Percentiles rank a stretch among this genome's conserved stretches.
These are phyloP conservation scores for Orientallactaga sibirica DNA, from an alignment of 2,797 vertebrate species.

Conservation along the genomic window DNA sequence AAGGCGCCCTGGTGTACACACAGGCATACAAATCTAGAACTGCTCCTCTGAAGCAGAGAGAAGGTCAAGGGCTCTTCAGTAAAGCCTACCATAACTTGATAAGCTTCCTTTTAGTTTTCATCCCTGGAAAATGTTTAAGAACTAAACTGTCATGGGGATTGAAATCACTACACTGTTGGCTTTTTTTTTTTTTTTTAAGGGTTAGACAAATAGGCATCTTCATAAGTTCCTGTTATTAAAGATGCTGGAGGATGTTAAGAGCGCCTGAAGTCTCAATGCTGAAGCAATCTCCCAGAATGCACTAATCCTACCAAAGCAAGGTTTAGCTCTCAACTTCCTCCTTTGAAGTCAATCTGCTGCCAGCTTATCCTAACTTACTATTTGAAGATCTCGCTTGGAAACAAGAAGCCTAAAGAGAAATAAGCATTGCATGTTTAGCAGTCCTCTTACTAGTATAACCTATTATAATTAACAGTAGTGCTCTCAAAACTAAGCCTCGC, in stretches of 20 bases:
- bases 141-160: neutral
- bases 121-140: neutral
- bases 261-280: too few species aligned
- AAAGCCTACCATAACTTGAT: too few species aligned
- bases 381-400: neutral
- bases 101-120: neutral
- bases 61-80: neutral
- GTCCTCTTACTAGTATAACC: neutral
- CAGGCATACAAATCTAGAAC: too few species aligned
- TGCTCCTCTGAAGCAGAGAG: neutral
- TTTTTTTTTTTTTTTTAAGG: neutral
- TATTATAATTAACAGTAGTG: neutral
- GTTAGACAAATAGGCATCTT: neutral
- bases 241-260: too few species aligned
- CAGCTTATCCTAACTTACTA: neutral
- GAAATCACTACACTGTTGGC: neutral
- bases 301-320: too few species aligned
- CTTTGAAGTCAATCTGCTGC: neutral
- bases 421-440: neutral
- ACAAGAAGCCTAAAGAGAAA: neutral
- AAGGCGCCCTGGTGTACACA: too few species aligned
- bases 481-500: neutral
- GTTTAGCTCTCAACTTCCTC: neutral
- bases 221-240: neutral
- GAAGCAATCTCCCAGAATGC: neutral